These are phyloP conservation scores for Acanthosepion pharaonis DNA, from an alignment of 2,888 invertebrate species.

Conservation along the genomic window DNA sequence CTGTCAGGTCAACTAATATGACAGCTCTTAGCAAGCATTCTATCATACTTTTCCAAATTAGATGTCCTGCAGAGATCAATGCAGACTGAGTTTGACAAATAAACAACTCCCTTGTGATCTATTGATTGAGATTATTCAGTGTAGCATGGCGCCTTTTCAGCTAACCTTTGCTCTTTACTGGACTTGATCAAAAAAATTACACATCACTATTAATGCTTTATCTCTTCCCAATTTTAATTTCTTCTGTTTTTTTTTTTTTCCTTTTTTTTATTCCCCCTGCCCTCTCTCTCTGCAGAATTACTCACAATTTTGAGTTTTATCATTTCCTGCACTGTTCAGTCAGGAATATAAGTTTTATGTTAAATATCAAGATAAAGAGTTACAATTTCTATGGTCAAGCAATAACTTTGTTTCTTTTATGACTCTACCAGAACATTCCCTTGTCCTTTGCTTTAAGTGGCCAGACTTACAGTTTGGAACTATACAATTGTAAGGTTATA, in stretches of 20 bases:
- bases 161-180: neutral
- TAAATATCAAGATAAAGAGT: neutral
- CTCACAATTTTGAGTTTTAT: neutral
- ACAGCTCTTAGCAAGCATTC: neutral
- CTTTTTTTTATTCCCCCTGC: no score
- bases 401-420: neutral
- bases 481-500: neutral
- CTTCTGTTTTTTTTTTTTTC: neutral
- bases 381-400: neutral
- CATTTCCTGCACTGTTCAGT: neutral
- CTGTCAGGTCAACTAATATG: slow-evolving; percentile 1
- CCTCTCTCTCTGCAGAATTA: neutral
- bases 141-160: slow-evolving; percentile 14
- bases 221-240: neutral
- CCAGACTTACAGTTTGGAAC: neutral
- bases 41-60: slow-evolving; percentile 22
- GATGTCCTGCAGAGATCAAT: neutral
- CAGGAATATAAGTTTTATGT: neutral
- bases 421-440: neutral
- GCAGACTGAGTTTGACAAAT: neutral
- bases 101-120: slow-evolving; percentile 22
- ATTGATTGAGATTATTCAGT: slow-evolving; percentile 22
- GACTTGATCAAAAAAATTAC: neutral
- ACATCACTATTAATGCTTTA: neutral
- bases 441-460: neutral